Evolutionary conservation across 2,797 vertebrate species (phyloP).

Genomic region (Acanthurus leucopareius): DNA sequence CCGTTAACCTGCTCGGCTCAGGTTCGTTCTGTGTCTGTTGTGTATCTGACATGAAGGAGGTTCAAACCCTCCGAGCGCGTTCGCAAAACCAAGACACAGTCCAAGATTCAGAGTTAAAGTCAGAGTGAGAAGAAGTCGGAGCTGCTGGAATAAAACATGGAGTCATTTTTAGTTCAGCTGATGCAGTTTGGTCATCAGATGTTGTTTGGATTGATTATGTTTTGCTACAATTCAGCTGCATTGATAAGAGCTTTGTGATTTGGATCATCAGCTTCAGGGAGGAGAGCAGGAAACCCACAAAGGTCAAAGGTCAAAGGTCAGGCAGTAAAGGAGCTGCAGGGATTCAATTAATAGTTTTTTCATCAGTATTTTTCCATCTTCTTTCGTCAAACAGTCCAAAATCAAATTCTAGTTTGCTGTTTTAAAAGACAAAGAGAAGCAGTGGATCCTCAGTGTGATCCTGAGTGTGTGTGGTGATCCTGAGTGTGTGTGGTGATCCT

Average conservation of each 20-base stretch:
- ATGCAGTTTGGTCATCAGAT: neutral
- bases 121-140: neutral
- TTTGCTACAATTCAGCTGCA: neutral
- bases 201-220: neutral
- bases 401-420: neutral
- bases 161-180: neutral
- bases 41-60: neutral
- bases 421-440: neutral
- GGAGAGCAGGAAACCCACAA: neutral
- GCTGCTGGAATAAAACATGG: neutral
- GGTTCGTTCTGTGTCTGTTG: neutral
- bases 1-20: neutral
- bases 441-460: too few species aligned
- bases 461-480: neutral
- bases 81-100: neutral
- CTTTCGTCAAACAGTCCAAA: neutral
- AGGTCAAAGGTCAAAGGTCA: constrained; percentile 18
- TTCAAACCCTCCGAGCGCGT: neutral
- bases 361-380: too few species aligned
- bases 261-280: neutral
- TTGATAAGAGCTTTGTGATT: neutral
- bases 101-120: neutral
- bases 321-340: neutral
- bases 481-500: neutral
- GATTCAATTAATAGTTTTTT: neutral